These are phyloP conservation scores for Scaptodrosophila lebanonensis DNA, from an alignment of 1,140 invertebrate species.

Conservation along the genomic window DNA sequence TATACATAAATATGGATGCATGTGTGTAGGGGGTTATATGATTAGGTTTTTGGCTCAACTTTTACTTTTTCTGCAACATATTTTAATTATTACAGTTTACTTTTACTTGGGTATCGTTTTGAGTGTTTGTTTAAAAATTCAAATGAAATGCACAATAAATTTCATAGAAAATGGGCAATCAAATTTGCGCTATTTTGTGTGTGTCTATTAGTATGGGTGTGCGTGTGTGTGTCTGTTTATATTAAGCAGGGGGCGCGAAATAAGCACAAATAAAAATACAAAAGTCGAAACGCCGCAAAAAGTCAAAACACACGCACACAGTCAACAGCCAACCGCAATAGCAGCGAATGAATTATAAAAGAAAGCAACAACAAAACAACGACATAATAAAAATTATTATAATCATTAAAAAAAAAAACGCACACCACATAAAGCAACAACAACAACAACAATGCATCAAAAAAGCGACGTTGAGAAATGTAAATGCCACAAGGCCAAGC, in stretches of 20 bases:
- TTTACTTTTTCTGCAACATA: constrained; percentile 58
- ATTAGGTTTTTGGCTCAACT: constrained; percentile 31
- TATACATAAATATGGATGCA: constrained; percentile 34
- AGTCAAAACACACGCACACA: constrained; percentile 50
- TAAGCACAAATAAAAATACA: constrained; percentile 18
- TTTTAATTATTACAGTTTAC: constrained; percentile 46
- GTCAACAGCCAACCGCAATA: constrained; percentile 52
- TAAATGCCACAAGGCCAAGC: constrained; percentile 76
- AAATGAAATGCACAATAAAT: constrained; percentile 51
- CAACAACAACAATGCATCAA: constrained; percentile 26
- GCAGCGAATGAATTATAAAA: constrained; percentile 37
- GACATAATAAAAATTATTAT: constrained; percentile 64
- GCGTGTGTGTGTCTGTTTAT: too few relatives aligned
- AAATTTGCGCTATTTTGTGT: too few relatives aligned
- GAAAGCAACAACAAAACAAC: constrained; percentile 58
- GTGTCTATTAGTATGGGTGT: too few relatives aligned
- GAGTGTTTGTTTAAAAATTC: constrained; percentile 29
- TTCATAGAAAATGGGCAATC: constrained; percentile 20
- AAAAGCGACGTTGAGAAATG: constrained; percentile 59
- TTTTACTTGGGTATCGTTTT: constrained; percentile 18
- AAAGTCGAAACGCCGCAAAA: constrained; percentile 36
- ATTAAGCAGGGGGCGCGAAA: too few relatives aligned
- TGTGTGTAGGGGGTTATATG: constrained; percentile 28
- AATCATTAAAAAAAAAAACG: constrained; percentile 60
- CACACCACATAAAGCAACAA: constrained; percentile 24